Base-by-base conservation (phyloP, 2,888 invertebrate species). In the Dicranocentrus wangi region DNA sequence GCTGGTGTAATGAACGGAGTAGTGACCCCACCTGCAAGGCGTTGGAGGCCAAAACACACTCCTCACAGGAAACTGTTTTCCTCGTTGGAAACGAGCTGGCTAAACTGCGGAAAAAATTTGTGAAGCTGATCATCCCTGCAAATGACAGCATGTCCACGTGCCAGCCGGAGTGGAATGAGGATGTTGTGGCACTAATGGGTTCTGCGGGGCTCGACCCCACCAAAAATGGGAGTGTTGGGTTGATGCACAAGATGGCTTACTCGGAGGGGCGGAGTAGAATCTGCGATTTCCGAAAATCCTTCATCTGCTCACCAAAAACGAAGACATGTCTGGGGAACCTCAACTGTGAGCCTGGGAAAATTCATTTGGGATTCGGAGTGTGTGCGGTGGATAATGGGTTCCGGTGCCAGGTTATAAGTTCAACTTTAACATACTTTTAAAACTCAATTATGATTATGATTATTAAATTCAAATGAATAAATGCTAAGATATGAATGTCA, bases 1-100 rank as follows among this genome's bases (percentile, higher is more conserved):
- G 73, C 17, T 73, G 73, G 73, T 73, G 73, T 19, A 53, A 5
- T 25, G 10, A 13, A n/a, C 13, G 39, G n/a, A 63, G 53, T n/a
- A 19, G n/a, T 0, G 32, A 65, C n/a, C 19, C 28, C n/a, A 23
- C 1, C 1, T 51, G 53, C 1, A 10, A 27, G 15, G 19, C 28
- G 27, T n/a, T n/a, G n/a, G n/a, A n/a, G n/a, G n/a, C n/a, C n/a
- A n/a, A n/a, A n/a, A 23, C 19, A 15, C 15, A 42, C 1, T 25
- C 7, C 0, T 0, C 1, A 1, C 27, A 25, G 0, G 0, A 10
- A 3, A 19, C n/a, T 0, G 10, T 17, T 10, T 15, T 43, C 1
- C n/a, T 28, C 1, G n/a, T n/a, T n/a, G 21, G n/a, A 1, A 23
- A 8, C 5, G 32, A 32, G 7, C 13, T 63, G 0, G 8, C 1